These are phyloP conservation scores for Montipora sp. DNA, from an alignment of 64 coral and sea anemone species.

Conservation along the genomic window DNA sequence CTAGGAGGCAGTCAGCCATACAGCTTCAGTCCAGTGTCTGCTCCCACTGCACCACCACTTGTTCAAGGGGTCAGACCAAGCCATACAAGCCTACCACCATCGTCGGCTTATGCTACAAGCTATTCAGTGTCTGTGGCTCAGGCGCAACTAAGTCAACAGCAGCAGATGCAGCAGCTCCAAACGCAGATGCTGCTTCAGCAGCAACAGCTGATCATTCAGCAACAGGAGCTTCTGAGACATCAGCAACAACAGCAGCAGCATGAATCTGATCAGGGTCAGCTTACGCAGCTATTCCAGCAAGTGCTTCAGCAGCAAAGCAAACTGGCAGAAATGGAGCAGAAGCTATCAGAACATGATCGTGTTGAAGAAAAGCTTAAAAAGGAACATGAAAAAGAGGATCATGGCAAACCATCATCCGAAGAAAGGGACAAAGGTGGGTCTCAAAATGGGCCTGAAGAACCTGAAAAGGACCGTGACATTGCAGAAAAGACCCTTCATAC, in stretches of 20 bases:
- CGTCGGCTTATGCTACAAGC: constrained; percentile 62
- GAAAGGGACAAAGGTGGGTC: neutral
- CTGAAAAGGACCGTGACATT: neutral
- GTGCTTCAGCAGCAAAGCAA: constrained; percentile 60
- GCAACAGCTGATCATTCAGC: constrained; percentile 62
- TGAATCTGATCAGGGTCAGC: constrained; percentile 57
- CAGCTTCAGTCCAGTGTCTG: neutral
- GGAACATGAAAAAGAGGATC: neutral
- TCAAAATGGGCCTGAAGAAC: neutral
- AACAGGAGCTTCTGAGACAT: constrained; percentile 58
- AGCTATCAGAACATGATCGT: constrained; percentile 40
- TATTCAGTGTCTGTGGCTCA: constrained; percentile 70
- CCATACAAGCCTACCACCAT: constrained; percentile 15
- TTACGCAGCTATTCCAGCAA: constrained; percentile 53
- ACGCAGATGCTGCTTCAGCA: constrained; percentile 66
- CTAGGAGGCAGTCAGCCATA: constrained; percentile 3
- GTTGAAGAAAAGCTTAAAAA: constrained; percentile 7
- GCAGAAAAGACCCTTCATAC: neutral
- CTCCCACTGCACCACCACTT: constrained; percentile 29
- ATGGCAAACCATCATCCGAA: neutral
- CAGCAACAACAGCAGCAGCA: constrained; percentile 67
- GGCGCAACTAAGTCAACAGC: constrained; percentile 58
- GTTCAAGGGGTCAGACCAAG: constrained; percentile 36
- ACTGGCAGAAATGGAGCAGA: constrained; percentile 51
- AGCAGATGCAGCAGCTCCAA: constrained; percentile 61